Conservation (phyloP, 2,113 vertebrate species). For the Callaeas wilsoni region DNA sequence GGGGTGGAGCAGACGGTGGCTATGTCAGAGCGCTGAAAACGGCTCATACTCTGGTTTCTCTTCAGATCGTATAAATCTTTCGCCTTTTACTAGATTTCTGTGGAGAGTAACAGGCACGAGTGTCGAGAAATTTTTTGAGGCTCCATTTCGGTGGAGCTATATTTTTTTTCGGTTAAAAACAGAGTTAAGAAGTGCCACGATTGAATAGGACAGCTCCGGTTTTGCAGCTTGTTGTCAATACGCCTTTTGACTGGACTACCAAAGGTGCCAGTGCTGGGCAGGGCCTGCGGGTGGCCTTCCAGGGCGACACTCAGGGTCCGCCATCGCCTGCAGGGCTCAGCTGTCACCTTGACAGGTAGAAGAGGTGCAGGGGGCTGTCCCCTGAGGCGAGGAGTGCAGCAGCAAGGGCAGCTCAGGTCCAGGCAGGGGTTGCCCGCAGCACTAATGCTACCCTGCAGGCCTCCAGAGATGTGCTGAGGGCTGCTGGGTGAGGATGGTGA, state of each 20-base stretch:
- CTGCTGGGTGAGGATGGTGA: neutral
- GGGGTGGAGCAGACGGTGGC: accelerated
- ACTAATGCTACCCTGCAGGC: neutral
- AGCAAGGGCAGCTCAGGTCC: neutral
- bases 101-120: neutral
- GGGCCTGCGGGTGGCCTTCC: accelerated
- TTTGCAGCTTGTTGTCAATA: accelerated
- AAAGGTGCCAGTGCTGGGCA: accelerated
- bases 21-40: too few species aligned
- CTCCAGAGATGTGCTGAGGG: neutral
- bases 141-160: neutral
- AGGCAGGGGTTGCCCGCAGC: neutral
- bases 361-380: neutral
- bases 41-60: neutral
- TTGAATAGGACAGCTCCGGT: accelerated
- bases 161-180: accelerated
- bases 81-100: conserved; percentile 58
- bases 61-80: conserved; percentile 36
- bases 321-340: too few species aligned
- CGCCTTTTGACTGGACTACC: accelerated
- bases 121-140: neutral
- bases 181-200: accelerated
- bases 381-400: neutral
- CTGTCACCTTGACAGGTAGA: too few species aligned
- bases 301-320: accelerated